Evolutionary conservation across 2,888 invertebrate species (phyloP).

Genomic region (Acanthococcus lagerstroemiae): DNA sequence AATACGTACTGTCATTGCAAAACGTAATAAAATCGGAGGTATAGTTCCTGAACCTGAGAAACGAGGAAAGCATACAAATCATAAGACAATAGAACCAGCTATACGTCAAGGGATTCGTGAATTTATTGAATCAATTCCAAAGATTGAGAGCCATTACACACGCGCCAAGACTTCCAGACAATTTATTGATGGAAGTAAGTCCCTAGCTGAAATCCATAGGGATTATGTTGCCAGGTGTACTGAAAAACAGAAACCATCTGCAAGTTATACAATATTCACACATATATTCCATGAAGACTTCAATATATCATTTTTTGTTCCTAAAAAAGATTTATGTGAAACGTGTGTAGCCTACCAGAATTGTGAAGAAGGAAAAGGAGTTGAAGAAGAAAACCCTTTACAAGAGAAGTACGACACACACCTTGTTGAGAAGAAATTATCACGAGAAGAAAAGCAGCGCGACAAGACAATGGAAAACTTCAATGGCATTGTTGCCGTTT

Average conservation of each 20-base stretch:
- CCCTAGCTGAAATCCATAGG: conserved; percentile 24
- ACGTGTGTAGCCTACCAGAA: neutral
- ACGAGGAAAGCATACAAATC: conserved; percentile 28
- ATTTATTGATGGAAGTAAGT: conserved; percentile 35
- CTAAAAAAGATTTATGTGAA: neutral
- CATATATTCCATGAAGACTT: conserved; percentile 20
- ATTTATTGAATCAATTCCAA: conserved; percentile 1
- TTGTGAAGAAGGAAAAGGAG: too few species aligned
- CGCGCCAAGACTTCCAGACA: conserved; percentile 31
- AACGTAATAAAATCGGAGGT: neutral
- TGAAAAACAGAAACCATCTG: conserved; percentile 18
- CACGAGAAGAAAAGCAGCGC: neutral
- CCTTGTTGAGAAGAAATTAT: neutral
- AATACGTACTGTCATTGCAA: neutral
- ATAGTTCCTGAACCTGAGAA: neutral
- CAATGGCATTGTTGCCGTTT: conserved; percentile 35
- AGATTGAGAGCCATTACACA: conserved; percentile 35
- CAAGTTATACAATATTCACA: conserved; percentile 21
- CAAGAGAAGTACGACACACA: too few species aligned
- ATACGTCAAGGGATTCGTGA: conserved; percentile 8
- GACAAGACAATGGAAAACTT: neutral
- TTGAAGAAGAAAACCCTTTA: too few species aligned
- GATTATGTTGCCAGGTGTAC: conserved; percentile 19
- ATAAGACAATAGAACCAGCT: conserved; percentile 22
- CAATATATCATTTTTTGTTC: conserved; percentile 25